Evolutionary conservation across 1,140 invertebrate species (phyloP), one percentile per base, ranked within the genome.

Genomic region (Anastrepha ludens): DNA sequence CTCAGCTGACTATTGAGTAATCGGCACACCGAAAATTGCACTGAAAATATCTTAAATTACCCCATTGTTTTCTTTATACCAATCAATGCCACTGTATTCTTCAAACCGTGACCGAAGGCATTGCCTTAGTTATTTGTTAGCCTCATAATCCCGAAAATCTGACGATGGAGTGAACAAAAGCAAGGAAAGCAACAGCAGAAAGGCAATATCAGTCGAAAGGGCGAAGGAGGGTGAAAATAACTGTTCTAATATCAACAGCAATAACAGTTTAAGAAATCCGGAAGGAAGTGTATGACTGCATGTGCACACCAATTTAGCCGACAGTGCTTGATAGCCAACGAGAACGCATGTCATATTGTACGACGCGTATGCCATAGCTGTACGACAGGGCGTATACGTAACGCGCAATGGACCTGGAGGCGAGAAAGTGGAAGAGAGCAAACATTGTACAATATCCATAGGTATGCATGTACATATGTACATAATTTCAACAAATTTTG

Each of bases 241-340:
- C 50, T 8, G 11, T 8, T 6, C 39, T 39, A 74, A 74, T 47
- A 47, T 47, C 39, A 74, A 17, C 39, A 44, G 39, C 67, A 70
- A 70, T n/a, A 70, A 70, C 67, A 74, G 41, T 74, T 47, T 74
- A 74, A 74, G 41, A 74, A 1, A 74, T 74, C 9, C 67, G 29
- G 11, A 13, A 67, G 9, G 15, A 15, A 47, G 13, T 15, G 1
- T n/a, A 3, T 41, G 3, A 41, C 29, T 55, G 50, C 64, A 41
- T 41, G 29, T 65, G n/a, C 29, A 29, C n/a, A 20, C 20, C 11
- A 20, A 11, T 39, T 41, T 39, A 5, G 39, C 39, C 67, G 41
- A 44, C 4, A 44, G 11, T 47, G 67, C 13, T 47, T 44, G 0
- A 74, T 74, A n/a, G 67, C 41, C 13, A 5, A 3, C 3, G 3